Base-by-base conservation (phyloP, 1,140 invertebrate genomes). In the Zaprionus gabonicus region DNA sequence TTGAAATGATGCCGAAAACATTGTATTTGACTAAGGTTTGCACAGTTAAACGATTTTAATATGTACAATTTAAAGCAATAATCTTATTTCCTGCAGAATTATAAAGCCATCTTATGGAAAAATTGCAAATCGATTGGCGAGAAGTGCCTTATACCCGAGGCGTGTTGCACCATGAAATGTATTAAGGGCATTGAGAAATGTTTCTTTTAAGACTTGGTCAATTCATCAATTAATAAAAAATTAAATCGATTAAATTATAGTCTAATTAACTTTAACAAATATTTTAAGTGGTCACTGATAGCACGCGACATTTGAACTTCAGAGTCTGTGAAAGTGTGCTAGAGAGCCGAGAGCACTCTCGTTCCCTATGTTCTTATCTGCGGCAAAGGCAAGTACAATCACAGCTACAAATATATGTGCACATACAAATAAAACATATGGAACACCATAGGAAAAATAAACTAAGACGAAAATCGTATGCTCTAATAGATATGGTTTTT, bases 241-340 rank as follows among this genome's bases (percentile, higher is more conserved):
- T 46, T 20, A 20, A 20, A 25, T 15, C 27, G 17, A 53, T 71
- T 69, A 64, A 75, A 71, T 75, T 75, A 71, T 53, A 75, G 58
- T 59, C 41, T 53, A 75, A 75, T 75, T 75, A 75, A 75, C 63
- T 58, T 34, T 44, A 49, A 64, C 53, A 75, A 64, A 70, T 63
- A 41, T 70, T 70, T 58, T 28, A 66, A 67, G 70, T 58, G 53
- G 1, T 34, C 59, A 12, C 72, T 75, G 72, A 75, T 75, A 64
- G 70, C 41, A 23, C 34, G 6, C 51, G 53, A 64, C 67, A 46
- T 20, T 27, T 75, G 67, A 64, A 38, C 72, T 46, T 7, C 5
- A 34, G 2, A 34, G 2, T 36, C 41, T 75, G 67, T 68, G 53
- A 64, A 75, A 75, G 67, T 71, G 72, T 75, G 72, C 59, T 51